Conservation (phyloP, 2,113 vertebrate genomes). For the Corythoichthys haematopterus region DNA sequence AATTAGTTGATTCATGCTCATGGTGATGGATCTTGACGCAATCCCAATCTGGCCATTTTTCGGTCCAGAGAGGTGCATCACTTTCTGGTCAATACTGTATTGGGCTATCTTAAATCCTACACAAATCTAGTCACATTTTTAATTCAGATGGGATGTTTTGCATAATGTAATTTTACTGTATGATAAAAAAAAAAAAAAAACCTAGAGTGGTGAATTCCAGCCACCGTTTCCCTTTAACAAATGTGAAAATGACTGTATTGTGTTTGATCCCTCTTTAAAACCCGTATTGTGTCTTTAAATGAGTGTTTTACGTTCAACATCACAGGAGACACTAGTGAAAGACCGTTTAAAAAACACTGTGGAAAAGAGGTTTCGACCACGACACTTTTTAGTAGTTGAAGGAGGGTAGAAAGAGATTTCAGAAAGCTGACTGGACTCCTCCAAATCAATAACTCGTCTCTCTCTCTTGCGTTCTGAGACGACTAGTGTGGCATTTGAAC, state of each 20-base stretch:
- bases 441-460: slow-evolving; percentile 75
- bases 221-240: not conserved
- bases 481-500: slow-evolving; percentile 76
- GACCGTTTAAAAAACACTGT: slow-evolving; percentile 63
- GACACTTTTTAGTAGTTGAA: slow-evolving; percentile 67
- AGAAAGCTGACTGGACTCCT: slow-evolving; percentile 65
- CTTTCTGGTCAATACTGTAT: not conserved
- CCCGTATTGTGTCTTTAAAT: slow-evolving; percentile 1
- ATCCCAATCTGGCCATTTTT: too few species aligned
- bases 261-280: not conserved
- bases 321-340: slow-evolving; percentile 39
- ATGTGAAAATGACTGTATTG: not conserved
- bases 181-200: not conserved
- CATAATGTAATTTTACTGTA: not conserved
- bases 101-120: not conserved
- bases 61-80: too few species aligned
- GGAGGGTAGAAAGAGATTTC: slow-evolving; percentile 65
- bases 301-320: slow-evolving; percentile 37
- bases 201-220: not conserved
- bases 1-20: too few species aligned
- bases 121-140: not conserved
- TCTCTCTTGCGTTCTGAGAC: slow-evolving; percentile 63
- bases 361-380: slow-evolving; percentile 63
- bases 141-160: not conserved
- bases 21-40: too few species aligned